Conservation (phyloP, 1,140 invertebrate species). For the Microplitis demolitor region DNA sequence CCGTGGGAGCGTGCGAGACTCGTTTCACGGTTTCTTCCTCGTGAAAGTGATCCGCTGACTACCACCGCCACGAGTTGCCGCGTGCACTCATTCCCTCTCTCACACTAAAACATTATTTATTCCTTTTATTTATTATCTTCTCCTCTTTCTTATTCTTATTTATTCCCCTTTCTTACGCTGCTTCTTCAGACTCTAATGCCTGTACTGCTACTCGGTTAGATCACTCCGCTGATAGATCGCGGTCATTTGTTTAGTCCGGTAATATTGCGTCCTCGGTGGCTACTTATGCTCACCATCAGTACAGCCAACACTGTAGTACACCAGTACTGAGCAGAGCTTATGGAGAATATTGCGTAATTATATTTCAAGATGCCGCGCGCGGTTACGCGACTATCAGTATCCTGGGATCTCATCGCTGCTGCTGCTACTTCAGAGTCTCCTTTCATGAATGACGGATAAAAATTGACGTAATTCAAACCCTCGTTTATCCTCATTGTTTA, state of each 20-base stretch:
- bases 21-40: slow-evolving; percentile 49
- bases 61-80: slow-evolving; percentile 33
- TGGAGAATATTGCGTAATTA: slow-evolving; percentile 12
- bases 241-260: slow-evolving; percentile 50
- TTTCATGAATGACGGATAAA: slow-evolving; percentile 21
- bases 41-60: slow-evolving; percentile 53
- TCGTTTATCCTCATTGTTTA: not conserved
- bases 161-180: not conserved
- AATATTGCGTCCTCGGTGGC: slow-evolving; percentile 39
- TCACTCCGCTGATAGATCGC: slow-evolving; percentile 49
- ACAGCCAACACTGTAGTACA: not conserved
- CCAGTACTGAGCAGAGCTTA: not conserved
- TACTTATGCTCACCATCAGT: not conserved
- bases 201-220: slow-evolving; percentile 30
- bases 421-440: not conserved
- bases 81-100: slow-evolving; percentile 12
- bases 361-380: slow-evolving; percentile 12
- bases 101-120: not conserved
- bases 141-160: slow-evolving; percentile 1
- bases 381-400: slow-evolving; percentile 16
- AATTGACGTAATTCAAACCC: not conserved
- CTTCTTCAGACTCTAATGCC: not conserved
- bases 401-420: not conserved
- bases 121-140: not conserved
- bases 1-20: slow-evolving; percentile 48